phyloP scores from a whole-genome alignment of 2,113 vertebrate genomes.

The Dermatemys mawii region DNA sequence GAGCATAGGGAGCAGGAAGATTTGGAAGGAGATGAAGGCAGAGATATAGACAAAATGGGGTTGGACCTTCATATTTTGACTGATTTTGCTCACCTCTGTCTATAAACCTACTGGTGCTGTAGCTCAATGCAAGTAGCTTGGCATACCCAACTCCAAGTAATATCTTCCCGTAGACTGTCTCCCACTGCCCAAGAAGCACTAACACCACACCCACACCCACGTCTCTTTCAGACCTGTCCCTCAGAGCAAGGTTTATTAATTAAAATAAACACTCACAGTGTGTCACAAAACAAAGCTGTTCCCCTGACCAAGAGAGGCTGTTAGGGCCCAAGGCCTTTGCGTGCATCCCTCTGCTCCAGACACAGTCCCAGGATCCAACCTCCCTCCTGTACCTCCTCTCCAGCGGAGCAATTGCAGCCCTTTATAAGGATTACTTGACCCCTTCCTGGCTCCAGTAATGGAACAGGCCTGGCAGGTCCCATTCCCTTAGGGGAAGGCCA shows the following conservation, averaged over 20 bases:
- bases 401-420: not conserved
- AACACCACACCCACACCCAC: not conserved
- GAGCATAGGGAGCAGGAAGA: not conserved
- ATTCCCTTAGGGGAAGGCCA: not conserved
- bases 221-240: not conserved
- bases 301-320: not conserved
- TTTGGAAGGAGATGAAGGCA: not conserved
- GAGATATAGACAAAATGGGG: not conserved
- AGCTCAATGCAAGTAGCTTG: not conserved
- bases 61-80: not conserved
- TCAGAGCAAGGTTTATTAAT: not conserved
- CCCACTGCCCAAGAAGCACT: not conserved
- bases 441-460: not conserved
- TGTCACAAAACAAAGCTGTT: not conserved
- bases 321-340: not conserved
- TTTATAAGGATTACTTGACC: not conserved
- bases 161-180: not conserved
- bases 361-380: not conserved
- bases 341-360: not conserved
- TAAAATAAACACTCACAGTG: not conserved
- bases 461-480: not conserved
- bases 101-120: not conserved
- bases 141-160: accelerated
- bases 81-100: not conserved
- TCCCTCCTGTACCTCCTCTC: not conserved